Percentiles rank a stretch among this genome's conserved stretches.
Conservation (phyloP, 2,888 invertebrate genomes). For the Microdon myrmicae region DNA sequence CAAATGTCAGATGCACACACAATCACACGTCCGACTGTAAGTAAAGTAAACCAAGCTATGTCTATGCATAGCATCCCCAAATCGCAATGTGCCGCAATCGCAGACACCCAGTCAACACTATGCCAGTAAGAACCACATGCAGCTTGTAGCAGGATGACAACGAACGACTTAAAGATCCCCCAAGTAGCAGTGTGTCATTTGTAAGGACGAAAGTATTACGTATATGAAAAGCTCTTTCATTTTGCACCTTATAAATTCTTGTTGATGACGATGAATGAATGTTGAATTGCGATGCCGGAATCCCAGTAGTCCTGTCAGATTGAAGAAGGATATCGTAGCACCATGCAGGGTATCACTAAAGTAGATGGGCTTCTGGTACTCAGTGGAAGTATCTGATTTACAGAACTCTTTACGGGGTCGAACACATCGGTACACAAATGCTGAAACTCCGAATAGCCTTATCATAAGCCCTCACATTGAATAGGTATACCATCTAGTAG, state of each 20-base stretch:
- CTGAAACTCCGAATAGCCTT: slow-evolving; percentile 26
- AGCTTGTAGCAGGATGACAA: not conserved
- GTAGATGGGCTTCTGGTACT: slow-evolving; percentile 2
- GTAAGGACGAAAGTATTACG: slow-evolving; percentile 6
- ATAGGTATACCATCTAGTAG: slow-evolving; percentile 9
- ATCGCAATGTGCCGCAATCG: not conserved
- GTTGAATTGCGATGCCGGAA: too few relatives aligned
- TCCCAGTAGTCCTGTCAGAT: too few relatives aligned
- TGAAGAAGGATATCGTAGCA: slow-evolving; percentile 7
- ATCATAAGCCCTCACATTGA: slow-evolving; percentile 18
- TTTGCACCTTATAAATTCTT: slow-evolving; percentile 44
- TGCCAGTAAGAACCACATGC: not conserved
- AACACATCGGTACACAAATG: not conserved
- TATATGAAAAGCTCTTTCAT: slow-evolving; percentile 37
- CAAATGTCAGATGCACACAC: slow-evolving; percentile 25
- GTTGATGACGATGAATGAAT: slow-evolving; percentile 32
- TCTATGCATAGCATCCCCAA: slow-evolving; percentile 18
- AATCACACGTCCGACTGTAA: slow-evolving; percentile 29
- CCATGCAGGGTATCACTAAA: slow-evolving; percentile 11
- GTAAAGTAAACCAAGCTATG: too few relatives aligned
- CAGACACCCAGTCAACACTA: slow-evolving; percentile 1
- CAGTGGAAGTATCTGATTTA: slow-evolving; percentile 37
- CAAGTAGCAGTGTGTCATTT: slow-evolving; percentile 24
- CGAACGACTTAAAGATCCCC: slow-evolving; percentile 21
- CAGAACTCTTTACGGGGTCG: slow-evolving; percentile 29